A percentile compares a stretch with the other conserved stretches of the same genome.
Evolutionary conservation across 2,113 vertebrate genomes (phyloP).

Genomic region (Pardalotus punctatus): DNA sequence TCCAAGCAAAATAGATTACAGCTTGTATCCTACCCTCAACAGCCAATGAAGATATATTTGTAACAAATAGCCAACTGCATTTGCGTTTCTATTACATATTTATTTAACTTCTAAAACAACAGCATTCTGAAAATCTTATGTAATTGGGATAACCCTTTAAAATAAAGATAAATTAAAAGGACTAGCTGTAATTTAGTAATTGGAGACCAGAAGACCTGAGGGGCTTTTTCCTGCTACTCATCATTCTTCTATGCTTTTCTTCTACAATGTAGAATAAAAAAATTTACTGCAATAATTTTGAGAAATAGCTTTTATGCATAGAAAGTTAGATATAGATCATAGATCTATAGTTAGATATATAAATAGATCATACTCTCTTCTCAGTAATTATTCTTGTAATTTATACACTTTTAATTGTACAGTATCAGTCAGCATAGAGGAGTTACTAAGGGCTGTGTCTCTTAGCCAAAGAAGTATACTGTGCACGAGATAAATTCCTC

Average conservation of each 20-base stretch:
- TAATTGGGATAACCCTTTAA: neutral
- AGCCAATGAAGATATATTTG: neutral
- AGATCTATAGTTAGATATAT: too few relatives aligned
- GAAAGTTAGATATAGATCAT: too few relatives aligned
- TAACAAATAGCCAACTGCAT: neutral
- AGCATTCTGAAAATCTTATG: neutral
- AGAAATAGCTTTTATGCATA: neutral
- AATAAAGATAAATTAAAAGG: neutral
- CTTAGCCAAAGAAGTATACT: constrained; percentile 18
- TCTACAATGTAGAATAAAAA: neutral
- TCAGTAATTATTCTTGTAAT: neutral
- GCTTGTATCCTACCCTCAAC: neutral
- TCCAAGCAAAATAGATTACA: neutral
- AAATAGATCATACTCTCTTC: neutral
- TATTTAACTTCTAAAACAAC: neutral
- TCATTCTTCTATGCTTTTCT: neutral
- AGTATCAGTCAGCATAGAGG: neutral
- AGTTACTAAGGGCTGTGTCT: constrained; percentile 23
- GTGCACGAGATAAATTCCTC: constrained; percentile 39
- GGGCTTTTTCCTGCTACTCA: neutral
- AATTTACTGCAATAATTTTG: neutral
- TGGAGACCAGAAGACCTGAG: neutral
- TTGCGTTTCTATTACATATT: neutral
- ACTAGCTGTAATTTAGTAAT: neutral
- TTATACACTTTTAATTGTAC: constrained; percentile 19